These are phyloP conservation scores for Bombus consobrinus DNA, from an alignment of 1,140 invertebrate genomes.

Conservation along the genomic window DNA sequence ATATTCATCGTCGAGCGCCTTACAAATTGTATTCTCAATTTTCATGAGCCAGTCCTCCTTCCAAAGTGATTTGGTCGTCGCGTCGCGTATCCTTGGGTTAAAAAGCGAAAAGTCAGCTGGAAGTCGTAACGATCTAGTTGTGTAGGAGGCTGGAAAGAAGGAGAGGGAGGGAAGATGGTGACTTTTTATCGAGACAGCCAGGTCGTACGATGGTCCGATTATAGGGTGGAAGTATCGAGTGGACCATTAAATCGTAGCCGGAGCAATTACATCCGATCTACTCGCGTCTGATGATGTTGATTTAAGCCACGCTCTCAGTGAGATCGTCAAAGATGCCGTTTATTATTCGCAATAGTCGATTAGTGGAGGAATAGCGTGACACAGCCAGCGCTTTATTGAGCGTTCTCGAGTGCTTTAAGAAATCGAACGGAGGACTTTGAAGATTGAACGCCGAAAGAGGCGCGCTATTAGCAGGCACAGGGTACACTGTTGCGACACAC, in stretches of 20 bases:
- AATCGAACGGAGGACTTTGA: constrained; percentile 5
- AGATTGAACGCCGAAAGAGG: constrained; percentile 16
- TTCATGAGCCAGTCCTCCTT: constrained; percentile 41
- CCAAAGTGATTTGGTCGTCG: neutral
- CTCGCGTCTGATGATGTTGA: constrained; percentile 63
- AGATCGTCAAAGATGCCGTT: constrained; percentile 32
- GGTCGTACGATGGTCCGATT: constrained; percentile 36
- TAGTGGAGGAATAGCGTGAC: constrained; percentile 1
- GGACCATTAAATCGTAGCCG: constrained; percentile 66
- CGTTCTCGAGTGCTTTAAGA: constrained; percentile 7
- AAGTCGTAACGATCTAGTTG: constrained; percentile 6
- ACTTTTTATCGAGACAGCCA: constrained; percentile 25
- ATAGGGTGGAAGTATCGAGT: constrained; percentile 59
- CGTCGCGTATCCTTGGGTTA: neutral
- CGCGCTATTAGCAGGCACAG: constrained; percentile 2
- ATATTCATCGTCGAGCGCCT: constrained; percentile 46
- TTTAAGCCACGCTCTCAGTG: constrained; percentile 36
- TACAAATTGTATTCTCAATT: constrained; percentile 65
- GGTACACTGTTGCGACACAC: neutral
- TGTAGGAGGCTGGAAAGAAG: neutral
- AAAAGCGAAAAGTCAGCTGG: neutral
- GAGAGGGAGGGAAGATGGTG: neutral
- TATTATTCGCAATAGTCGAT: constrained; percentile 41
- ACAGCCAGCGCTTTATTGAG: neutral
- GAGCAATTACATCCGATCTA: constrained; percentile 66